Base-by-base conservation (phyloP, 2,113 vertebrate genomes). In the Conger conger region DNA sequence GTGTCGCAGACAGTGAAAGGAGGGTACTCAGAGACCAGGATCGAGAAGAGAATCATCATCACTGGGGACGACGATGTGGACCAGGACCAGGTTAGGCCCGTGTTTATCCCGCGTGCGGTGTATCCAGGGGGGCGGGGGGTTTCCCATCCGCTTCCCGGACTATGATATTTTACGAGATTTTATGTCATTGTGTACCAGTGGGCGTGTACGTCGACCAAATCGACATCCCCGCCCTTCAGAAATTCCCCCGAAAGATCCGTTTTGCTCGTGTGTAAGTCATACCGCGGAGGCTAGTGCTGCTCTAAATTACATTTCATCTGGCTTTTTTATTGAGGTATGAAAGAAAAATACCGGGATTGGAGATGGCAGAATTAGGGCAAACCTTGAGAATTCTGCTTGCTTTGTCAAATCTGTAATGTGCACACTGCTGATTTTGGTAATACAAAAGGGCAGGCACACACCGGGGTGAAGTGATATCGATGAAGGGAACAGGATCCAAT, bases 1-100 rank as follows among this genome's bases (percentile, higher is more conserved):
- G 79, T 92, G 85, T 45, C 84, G 6, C 93, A 99, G 98, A 99
- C 98, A 91, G 98, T 99, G 92, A 99, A 99, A 96, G 98, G 98
- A 83, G 98, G 98, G 20, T 99, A 97, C 94, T 98, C 98, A 0
- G 98, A 99, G 94, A 99, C 98, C 0, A 96, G 98, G 87, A 99
- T 99, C 30, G 98, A 99, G 94, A 99, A 99, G 87, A 96, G 98
- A 92, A 99, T 99, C 90, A 99, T 99, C 81, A 99, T 99, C 89
- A 99, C 98, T 0, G 98, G 98, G 86, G 98, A 99, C 17, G 98
- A 99, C 86, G 98, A 99, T 18, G 98, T 99, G 86, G 98, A 99
- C 91, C 98, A 99, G 94, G 96, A 99, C 92, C 98, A 99, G 97
- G 98, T 99, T 94, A 23, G 57, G 4, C 57, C 3, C 57, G 20